These are phyloP conservation scores for Cylas formicarius DNA, from an alignment of 1,140 invertebrate species.

Conservation along the genomic window DNA sequence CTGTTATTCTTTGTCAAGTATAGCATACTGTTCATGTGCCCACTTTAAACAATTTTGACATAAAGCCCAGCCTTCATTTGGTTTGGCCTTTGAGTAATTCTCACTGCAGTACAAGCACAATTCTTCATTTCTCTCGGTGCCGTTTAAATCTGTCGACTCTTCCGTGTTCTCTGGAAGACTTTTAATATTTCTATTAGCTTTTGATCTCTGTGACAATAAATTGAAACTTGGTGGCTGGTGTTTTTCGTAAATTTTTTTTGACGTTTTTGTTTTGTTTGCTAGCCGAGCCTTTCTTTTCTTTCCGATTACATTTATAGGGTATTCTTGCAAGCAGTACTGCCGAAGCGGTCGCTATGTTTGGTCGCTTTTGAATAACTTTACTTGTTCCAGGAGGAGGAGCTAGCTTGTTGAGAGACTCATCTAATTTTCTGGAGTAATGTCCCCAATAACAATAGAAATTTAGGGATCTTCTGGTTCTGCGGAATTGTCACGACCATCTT, in stretches of 20 bases:
- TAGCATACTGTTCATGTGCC: neutral
- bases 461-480: neutral
- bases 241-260: too few relatives aligned
- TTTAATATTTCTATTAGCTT: neutral
- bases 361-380: slow-evolving; percentile 1
- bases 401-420: neutral
- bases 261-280: too few relatives aligned
- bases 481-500: neutral
- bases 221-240: neutral
- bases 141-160: neutral
- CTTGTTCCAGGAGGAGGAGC: slow-evolving; percentile 1
- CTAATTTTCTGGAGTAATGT: slow-evolving; percentile 2
- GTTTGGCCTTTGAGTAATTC: neutral
- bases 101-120: slow-evolving; percentile 3
- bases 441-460: neutral
- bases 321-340: slow-evolving; percentile 1
- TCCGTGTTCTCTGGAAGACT: neutral
- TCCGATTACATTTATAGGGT: neutral
- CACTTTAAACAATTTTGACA: slow-evolving; percentile 2
- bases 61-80: slow-evolving; percentile 2
- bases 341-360: slow-evolving; percentile 1
- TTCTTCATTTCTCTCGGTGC: neutral
- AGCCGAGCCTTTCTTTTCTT: slow-evolving; percentile 1
- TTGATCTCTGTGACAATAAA: neutral
- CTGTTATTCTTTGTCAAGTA: neutral